Evolutionary conservation across 2,888 invertebrate genomes (phyloP), one percentile per base, ranked within the genome.

Genomic region (Coenonympha arcania): DNA sequence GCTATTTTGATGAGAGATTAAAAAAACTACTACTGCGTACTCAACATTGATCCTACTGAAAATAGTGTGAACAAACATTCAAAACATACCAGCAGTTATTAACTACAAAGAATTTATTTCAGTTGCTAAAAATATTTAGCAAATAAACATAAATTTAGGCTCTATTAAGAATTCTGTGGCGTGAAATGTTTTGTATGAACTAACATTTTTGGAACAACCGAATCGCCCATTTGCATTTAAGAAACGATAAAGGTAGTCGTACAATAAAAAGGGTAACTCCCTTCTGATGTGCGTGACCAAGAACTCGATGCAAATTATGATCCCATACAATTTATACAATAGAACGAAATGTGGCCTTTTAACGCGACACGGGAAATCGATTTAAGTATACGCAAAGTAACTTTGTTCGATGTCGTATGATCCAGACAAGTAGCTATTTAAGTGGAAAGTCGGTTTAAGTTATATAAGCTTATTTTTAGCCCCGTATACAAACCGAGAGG

Each of bases 291-390:
- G 82, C 82, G 81, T 83, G 82, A 79, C 81, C 83, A 75, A 72
- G 69, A 68, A 69, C 74, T 77, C 75, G 76, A 82, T 83, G 83
- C 81, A 84, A 83, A 83, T 83, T 80, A 79, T 74, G 76, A 76
- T 77, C 76, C 77, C 77, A 80, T 79, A 78, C 76, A 79, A 79
- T 79, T 76, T 74, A 76, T 80, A 80, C 79, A 83, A 81, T 81
- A 80, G 80, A 82, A 79, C 79, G 75, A 81, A 81, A 81, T 82
- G 80, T 81, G 81, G 73, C 77, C 79, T 81, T 82, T 83, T 79
- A 82, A 80, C 81, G 81, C 79, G 73, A 82, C 79, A 80, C 67
- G 74, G 70, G 69, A 76, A 79, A 80, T 82, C 81, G 76, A 82
- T 82, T 74, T 80, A 73, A 72, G 58, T 71, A 71, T 66, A 69